Base-by-base conservation (phyloP, 2,797 vertebrate genomes). In the Natrix natrix region DNA sequence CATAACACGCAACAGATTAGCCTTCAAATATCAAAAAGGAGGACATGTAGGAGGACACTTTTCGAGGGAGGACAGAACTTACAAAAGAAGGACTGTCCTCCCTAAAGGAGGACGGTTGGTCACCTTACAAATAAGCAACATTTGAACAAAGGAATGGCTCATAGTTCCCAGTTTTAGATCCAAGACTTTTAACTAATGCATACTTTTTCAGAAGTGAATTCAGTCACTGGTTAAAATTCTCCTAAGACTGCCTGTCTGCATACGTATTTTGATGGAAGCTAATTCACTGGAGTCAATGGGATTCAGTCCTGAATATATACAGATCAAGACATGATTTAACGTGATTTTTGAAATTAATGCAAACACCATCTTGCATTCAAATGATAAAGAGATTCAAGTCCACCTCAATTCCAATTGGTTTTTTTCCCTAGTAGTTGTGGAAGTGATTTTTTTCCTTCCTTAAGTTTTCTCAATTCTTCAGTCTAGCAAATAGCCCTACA, bases 361-460 rank as follows among this genome's bases (percentile, higher is more conserved):
- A 0, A 0, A 2, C 54, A 16, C 78, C 59, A 93, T 10, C 54
- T 26, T 4, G 0, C 17, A 0, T n/a, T 26, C 91, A 89, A 83
- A 48, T 12, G 43, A 5, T 48, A 83, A 48, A 48, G 37, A 8
- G 37, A 93, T 57, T 87, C 55, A 37, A 6, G 20, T 83, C 74
- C 74, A 48, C 5, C 20, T 48, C 20, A 24, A 5, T 83, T 83
- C 74, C 74, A 48, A 43, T 5, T 83, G 43, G 24, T 48, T 24
- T 48, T 43, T 22, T 4, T 43, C 43, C 37, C 20, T 48, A 24
- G 43, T 83, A 48, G 4, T 22, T 48, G 8, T 78, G 37, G 74
- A 83, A 83, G 74, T 83, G 37, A 48, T 24, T 48, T 20, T 43
- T 83, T 83, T 37, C 37, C 20, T 83, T 83, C 37, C 20, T 83